phyloP scores from a whole-genome alignment of 1,140 invertebrate species.

The Heliconius hewitsoni region DNA sequence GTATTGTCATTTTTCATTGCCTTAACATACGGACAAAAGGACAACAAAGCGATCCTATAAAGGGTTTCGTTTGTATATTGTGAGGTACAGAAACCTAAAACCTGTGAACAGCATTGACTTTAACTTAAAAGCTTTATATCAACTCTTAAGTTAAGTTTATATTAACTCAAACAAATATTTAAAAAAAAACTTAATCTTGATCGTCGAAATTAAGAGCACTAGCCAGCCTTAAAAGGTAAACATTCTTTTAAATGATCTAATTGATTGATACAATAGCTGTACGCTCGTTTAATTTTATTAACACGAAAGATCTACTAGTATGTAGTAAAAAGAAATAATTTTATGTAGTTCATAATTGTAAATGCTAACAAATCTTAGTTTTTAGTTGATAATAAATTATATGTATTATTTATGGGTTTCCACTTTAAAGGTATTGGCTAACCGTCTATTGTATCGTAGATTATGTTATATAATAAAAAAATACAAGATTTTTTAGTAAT shows the following conservation, averaged over 20 bases:
- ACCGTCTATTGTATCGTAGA: slow-evolving; percentile 62
- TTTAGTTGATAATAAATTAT: slow-evolving; percentile 35
- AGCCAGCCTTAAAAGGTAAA: slow-evolving; percentile 8
- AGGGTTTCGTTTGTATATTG: too few species aligned
- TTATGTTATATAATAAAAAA: slow-evolving; percentile 54
- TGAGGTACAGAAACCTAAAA: too few species aligned
- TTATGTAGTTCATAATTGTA: slow-evolving; percentile 40
- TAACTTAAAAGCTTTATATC: neutral
- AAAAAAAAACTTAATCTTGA: neutral
- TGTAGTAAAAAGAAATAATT: slow-evolving; percentile 48
- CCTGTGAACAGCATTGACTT: neutral
- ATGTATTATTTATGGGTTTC: slow-evolving; percentile 44
- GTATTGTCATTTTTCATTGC: too few species aligned
- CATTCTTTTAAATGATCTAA: slow-evolving; percentile 31
- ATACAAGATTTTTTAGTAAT: slow-evolving; percentile 10
- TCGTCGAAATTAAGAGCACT: neutral
- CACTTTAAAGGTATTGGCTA: slow-evolving; percentile 36
- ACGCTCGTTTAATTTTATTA: slow-evolving; percentile 53
- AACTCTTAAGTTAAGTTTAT: neutral
- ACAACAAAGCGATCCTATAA: too few species aligned
- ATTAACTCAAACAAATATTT: neutral
- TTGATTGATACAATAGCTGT: slow-evolving; percentile 42
- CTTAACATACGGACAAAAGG: neutral
- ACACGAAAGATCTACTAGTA: slow-evolving; percentile 37
- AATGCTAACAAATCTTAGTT: slow-evolving; percentile 44